phyloP scores from a whole-genome alignment of 2,797 vertebrate species.

The Anolis apletophallus region DNA sequence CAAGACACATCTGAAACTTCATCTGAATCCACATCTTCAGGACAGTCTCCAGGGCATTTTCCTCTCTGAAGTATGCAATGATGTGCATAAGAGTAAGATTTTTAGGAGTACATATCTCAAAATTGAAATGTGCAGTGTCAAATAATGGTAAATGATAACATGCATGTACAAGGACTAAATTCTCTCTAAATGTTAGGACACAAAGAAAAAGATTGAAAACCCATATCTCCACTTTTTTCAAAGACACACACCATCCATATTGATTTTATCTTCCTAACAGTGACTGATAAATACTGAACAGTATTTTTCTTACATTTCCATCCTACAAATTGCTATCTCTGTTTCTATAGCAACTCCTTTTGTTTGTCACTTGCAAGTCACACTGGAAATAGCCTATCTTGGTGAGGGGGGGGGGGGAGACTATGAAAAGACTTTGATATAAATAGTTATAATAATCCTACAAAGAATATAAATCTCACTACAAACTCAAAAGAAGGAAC shows the following conservation, averaged over 20 bases:
- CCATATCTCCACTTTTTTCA: constrained; percentile 20
- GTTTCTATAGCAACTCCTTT: constrained; percentile 81
- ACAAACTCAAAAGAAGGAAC: constrained; percentile 58
- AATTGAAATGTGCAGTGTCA: neutral
- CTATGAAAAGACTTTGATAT: constrained; percentile 64
- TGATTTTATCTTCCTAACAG: constrained; percentile 52
- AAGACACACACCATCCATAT: constrained; percentile 33
- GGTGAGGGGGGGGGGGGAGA: constrained; percentile 37
- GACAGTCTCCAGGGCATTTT: neutral
- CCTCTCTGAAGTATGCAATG: neutral
- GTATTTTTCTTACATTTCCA: constrained; percentile 63
- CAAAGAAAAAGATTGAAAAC: constrained; percentile 16
- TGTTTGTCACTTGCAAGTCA: constrained; percentile 74
- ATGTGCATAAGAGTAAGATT: neutral
- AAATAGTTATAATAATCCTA: constrained; percentile 58
- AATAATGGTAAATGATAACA: neutral
- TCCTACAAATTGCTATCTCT: constrained; percentile 67
- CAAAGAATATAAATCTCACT: constrained; percentile 66
- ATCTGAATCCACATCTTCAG: neutral
- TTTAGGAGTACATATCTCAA: neutral
- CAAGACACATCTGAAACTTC: neutral
- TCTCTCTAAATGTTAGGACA: neutral
- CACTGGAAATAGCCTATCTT: constrained; percentile 73
- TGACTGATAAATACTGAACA: constrained; percentile 64
- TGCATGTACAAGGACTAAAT: constrained; percentile 17